A percentile compares a stretch with the other conserved stretches of the same genome.
These are phyloP conservation scores for Dinocampus coccinellae DNA, from an alignment of 2,888 invertebrate species.

Conservation along the genomic window DNA sequence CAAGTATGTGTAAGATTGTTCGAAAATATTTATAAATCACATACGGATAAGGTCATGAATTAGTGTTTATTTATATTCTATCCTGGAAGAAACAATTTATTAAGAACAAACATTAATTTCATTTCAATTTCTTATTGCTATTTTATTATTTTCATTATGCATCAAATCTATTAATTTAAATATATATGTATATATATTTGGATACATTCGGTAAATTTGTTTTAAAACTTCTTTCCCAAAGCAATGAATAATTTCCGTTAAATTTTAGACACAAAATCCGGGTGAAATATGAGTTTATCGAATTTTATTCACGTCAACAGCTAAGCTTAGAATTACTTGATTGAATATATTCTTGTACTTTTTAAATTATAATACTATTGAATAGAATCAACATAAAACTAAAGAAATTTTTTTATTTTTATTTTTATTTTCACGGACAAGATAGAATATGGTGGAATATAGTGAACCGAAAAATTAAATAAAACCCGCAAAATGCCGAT, in stretches of 20 bases:
- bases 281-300: not conserved
- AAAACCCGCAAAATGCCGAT: slow-evolving; percentile 21
- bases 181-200: not conserved
- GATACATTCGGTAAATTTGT: too few species aligned
- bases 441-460: not conserved
- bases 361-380: not conserved
- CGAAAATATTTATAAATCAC: not conserved
- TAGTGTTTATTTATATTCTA: not conserved
- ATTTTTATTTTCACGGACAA: not conserved
- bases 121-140: not conserved
- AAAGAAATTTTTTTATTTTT: not conserved
- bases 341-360: not conserved
- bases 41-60: not conserved
- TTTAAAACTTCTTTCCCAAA: not conserved
- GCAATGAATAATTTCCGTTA: not conserved
- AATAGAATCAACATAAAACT: not conserved
- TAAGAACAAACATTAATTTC: not conserved
- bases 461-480: slow-evolving; percentile 14
- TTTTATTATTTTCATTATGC: not conserved
- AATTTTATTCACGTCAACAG: not conserved
- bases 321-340: not conserved
- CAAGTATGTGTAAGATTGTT: not conserved
- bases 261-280: not conserved
- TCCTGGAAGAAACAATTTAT: not conserved
- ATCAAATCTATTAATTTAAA: not conserved